These are phyloP conservation scores for Chloroceryle aenea DNA, from an alignment of 2,113 vertebrate genomes.

Conservation along the genomic window DNA sequence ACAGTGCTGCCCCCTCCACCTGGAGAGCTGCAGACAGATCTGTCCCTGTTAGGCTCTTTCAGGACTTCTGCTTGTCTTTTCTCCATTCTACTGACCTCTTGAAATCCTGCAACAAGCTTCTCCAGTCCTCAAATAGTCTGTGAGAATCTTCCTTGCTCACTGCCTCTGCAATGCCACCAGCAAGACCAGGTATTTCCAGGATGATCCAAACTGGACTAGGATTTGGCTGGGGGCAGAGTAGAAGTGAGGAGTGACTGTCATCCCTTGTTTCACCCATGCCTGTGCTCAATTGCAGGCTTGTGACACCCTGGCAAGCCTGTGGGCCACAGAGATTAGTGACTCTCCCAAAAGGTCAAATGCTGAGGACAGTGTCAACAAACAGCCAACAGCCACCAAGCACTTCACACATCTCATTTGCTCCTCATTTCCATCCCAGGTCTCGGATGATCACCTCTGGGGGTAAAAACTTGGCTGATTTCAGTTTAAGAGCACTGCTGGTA, in stretches of 20 bases:
- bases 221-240: background rate
- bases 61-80: background rate
- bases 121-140: background rate
- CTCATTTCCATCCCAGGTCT: background rate
- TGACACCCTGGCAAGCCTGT: background rate
- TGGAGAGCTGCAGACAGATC: background rate
- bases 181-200: background rate
- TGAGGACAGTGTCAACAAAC: background rate
- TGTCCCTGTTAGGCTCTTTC: background rate
- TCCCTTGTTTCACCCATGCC: background rate
- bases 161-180: background rate
- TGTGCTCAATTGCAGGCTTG: background rate
- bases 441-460: background rate
- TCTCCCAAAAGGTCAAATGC: background rate
- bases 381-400: background rate
- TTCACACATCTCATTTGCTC: background rate
- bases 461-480: background rate
- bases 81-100: background rate
- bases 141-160: accelerated
- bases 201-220: background rate
- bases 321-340: background rate
- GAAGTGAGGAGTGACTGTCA: background rate
- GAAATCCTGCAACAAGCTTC: background rate
- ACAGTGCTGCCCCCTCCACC: background rate
- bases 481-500: background rate